Percentiles rank a stretch among this genome's conserved stretches.
These are phyloP conservation scores for Galago senegalensis DNA, from an alignment of 2,797 vertebrate genomes.

Conservation along the genomic window DNA sequence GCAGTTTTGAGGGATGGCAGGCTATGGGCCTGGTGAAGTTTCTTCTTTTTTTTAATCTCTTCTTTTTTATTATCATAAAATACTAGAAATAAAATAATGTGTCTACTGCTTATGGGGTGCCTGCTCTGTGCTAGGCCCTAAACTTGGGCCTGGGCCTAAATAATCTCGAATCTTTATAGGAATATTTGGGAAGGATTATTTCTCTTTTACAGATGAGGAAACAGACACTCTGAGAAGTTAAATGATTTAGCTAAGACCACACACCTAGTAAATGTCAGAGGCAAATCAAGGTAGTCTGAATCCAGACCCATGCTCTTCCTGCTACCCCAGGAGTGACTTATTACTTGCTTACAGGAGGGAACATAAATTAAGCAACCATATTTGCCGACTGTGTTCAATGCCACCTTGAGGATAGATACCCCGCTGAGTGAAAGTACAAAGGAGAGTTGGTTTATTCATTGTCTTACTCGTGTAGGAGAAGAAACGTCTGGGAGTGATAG, in stretches of 20 bases:
- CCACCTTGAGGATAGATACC: background rate
- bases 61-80: slow-evolving; percentile 14
- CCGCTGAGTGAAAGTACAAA: background rate
- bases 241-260: background rate
- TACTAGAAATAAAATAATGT: slow-evolving; percentile 1
- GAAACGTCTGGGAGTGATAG: background rate
- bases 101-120: background rate
- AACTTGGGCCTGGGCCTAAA: background rate
- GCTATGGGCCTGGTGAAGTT: background rate
- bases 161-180: background rate
- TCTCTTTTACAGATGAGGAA: slow-evolving; percentile 3
- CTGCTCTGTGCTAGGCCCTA: background rate
- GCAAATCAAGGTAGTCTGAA: background rate
- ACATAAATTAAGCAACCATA: background rate
- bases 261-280: background rate
- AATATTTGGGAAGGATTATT: background rate
- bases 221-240: background rate
- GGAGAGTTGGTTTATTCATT: background rate
- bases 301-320: background rate
- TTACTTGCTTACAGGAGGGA: background rate
- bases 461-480: background rate
- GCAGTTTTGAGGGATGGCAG: background rate
- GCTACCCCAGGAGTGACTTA: background rate
- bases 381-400: background rate
- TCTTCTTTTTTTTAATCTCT: background rate